Evolutionary conservation across 2,113 vertebrate genomes (phyloP), one percentile per base, ranked within the genome.

Genomic region (Tiliqua scincoides): DNA sequence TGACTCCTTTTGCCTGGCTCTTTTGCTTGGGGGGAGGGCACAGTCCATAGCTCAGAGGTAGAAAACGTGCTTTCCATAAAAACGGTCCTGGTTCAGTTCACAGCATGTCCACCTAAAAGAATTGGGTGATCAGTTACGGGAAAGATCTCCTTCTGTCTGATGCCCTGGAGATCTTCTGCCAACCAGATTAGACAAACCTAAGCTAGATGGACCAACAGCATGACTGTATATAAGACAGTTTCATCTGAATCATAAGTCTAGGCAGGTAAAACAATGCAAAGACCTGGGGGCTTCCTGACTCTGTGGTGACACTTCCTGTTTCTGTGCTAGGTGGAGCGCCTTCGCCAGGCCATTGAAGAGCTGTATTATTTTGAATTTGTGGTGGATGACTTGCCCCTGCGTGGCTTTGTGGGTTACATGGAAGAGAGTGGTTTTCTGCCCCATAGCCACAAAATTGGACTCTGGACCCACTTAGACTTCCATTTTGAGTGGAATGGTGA

Each of bases 351-450:
- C 71, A 97, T 99, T 1, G 98, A 99, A 89, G 98, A 98, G 91
- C 94, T 99, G 21, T 99, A 98, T 93, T 99, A 98, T 96, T 99
- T 98, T 94, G 98, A 99, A 88, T 99, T 99, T 92, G 98, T 98
- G 89, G 92, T 99, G 89, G 98, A 98, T 63, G 98, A 99, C 82
- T 95, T 98, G 91, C 98, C 98, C 23, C 97, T 99, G 84, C 98
- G 97, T 92, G 98, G 98, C 52, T 99, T 99, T 87, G 97, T 99
- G 89, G 98, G 98, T 73, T 98, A 98, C 94, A 97, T 99, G 92
- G 98, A 99, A 89, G 98, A 99, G 91, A 98, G 97, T 37, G 98
- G 98, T 82, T 98, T 98, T 93, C 91, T 98, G 86, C 98, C 98
- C 87, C 98, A 99, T 88, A 98, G 97, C 90, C 98, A 98, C 95